These are phyloP conservation scores for Bombus confusus DNA, from an alignment of 1,140 invertebrate species.

Conservation along the genomic window DNA sequence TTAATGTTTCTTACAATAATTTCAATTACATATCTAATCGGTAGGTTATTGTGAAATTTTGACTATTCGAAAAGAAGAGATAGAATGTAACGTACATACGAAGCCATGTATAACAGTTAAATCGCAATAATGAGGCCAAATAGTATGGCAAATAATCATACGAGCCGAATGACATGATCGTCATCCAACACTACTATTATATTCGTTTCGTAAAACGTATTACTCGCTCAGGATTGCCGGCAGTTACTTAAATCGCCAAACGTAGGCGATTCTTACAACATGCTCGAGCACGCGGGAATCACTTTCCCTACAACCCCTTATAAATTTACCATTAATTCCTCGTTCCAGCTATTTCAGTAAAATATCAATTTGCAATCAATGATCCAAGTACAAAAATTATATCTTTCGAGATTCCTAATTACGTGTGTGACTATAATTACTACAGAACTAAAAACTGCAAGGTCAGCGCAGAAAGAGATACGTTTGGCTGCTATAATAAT, in stretches of 20 bases:
- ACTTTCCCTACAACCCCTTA: conserved; percentile 20
- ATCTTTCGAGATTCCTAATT: not conserved
- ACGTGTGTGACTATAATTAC: not conserved
- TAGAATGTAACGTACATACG: not conserved
- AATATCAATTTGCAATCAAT: not conserved
- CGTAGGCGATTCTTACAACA: conserved; percentile 31
- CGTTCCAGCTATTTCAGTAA: not conserved
- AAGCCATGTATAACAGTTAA: not conserved
- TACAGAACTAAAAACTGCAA: not conserved
- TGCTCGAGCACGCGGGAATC: not conserved
- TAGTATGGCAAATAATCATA: conserved; percentile 24
- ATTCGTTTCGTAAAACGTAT: conserved; percentile 38
- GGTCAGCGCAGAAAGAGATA: not conserved
- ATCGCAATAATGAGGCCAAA: not conserved
- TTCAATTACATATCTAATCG: not conserved
- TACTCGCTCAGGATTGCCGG: conserved; percentile 8
- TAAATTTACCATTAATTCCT: not conserved
- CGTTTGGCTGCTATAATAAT: not conserved
- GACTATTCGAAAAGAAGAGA: not conserved
- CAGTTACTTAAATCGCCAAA: conserved; percentile 30
- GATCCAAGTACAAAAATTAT: not conserved
- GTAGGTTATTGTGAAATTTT: not conserved
- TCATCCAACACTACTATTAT: conserved; percentile 26
- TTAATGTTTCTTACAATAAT: not conserved
- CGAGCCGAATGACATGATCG: conserved; percentile 29